Base-by-base conservation (phyloP, 2,113 vertebrate species). In the Trogon melanurus region DNA sequence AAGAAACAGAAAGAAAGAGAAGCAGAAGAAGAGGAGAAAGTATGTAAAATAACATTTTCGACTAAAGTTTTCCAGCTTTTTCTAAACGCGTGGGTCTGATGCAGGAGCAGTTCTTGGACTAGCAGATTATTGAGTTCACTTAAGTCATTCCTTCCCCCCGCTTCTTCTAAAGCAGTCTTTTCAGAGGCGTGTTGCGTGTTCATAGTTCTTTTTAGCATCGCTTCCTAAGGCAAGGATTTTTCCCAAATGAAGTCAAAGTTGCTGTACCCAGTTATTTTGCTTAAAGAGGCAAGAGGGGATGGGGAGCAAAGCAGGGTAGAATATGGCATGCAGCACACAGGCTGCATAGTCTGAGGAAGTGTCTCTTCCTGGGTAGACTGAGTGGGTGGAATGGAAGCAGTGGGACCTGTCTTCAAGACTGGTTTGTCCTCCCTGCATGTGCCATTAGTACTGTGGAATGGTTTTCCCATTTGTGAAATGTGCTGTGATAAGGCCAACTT, bases 11-110 rank as follows among this genome's bases (percentile, higher is more conserved):
- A 98, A 96, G 99, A 99, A 96, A 98, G 70, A 97, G 99, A 99
- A 95, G 98, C 98, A 53, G 99, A 99, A 97, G 99, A 99, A 96
- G 99, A 99, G 29, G 99, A 99, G 97, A 99, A 99, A 98, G 99
- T 99, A 95, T 51, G 95, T 91, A 89, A 91, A 86, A 75, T n/a
- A 45, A 48, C 61, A 2, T 75, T 86, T 87, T 80, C 30, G 75
- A 11, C 4, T 67, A 34, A 80, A 84, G 57, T 36, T 29, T 45
- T 57, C 17, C 16, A 0, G 0, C 7, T 64, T 71, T 38, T 69
- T 74, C 26, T 16, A 70, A 74, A 48, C 76, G 26, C 2, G 1
- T 45, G 61, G 11, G 8, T 51, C 86, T 93, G 61, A 67, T 72
- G 30, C 17, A 36, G 32, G 32, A 61, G 9, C 30, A 50, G 3